These are phyloP conservation scores for Dendrocopos noguchii DNA, from an alignment of 2,113 vertebrate species.

Conservation along the genomic window DNA sequence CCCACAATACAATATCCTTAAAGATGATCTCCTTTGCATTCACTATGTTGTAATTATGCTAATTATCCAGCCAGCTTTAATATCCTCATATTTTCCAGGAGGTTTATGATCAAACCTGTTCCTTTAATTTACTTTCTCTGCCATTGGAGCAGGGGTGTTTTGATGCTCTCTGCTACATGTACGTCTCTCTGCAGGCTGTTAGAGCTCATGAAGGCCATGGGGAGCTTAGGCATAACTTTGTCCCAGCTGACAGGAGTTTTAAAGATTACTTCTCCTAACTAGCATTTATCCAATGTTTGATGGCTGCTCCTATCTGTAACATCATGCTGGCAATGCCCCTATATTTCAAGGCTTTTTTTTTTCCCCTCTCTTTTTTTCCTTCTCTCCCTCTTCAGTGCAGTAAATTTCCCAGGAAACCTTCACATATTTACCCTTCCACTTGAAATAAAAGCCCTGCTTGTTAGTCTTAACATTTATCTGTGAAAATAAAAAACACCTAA, in stretches of 20 bases:
- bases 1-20: constrained; percentile 24
- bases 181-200: background rate
- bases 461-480: background rate
- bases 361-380: background rate
- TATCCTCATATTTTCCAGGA: constrained; percentile 33
- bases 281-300: background rate
- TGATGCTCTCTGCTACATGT: background rate
- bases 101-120: constrained; percentile 53
- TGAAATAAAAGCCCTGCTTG: background rate
- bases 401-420: background rate
- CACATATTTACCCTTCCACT: background rate
- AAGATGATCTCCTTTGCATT: constrained; percentile 59
- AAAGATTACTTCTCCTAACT: background rate
- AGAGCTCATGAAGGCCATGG: background rate
- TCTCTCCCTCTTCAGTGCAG: background rate
- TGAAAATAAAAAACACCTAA: background rate
- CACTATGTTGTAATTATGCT: constrained; percentile 42
- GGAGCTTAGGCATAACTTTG: background rate
- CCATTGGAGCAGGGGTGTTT: background rate
- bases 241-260: background rate
- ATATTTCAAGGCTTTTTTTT: background rate
- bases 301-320: background rate
- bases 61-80: constrained; percentile 41
- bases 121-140: constrained; percentile 18
- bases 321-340: rapidly evolving